Base-by-base conservation (phyloP, 2,113 vertebrate genomes). In the Opisthocomus hoazin region DNA sequence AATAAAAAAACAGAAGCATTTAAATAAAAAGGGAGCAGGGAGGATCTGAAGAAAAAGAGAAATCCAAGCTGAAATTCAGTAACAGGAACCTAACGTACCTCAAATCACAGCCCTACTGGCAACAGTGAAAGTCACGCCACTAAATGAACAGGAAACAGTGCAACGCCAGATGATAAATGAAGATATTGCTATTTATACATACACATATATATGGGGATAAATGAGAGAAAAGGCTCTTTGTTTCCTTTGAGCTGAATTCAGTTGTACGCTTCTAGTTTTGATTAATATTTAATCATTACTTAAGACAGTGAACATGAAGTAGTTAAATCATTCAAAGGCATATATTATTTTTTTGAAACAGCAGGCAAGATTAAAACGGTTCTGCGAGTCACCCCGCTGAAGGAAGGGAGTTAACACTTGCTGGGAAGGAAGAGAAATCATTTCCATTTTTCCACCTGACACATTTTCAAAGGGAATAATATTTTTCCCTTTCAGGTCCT, bases 71-170 rank as follows among this genome's bases (percentile, higher is more conserved):
- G 83, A 93, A 96, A 93, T 92, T 95, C 92, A 85, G 90, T 87
- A 96, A 94, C 80, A 88, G 93, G 95, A 89, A 95, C 91, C 84
- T 93, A 94, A 97, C 87, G 80, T 92, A 94, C 37, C 95, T 97
- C 85, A 74, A 90, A 93, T 78, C 93, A 96, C 89, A 80, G 89
- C 88, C 94, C 90, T 90, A 46, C 85, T 94, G 91, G 85, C 96
- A 82, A 80, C 83, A 69, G 61, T 13, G 63, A 92, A 93, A 86
- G 90, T 45, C 41, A 63, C 87, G 76, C 87, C 93, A 83, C 92
- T 88, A 97, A 92, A 94, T 23, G 71, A 79, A 91, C 29, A 81
- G 90, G 76, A 94, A 97, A 93, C 61, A 81, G 84, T 60, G 87
- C 87, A 77, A 87, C 74, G 77, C 92, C 93, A 66, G 89, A 66